phyloP scores from a whole-genome alignment of 2,113 vertebrate species.

The Zootoca vivipara region DNA sequence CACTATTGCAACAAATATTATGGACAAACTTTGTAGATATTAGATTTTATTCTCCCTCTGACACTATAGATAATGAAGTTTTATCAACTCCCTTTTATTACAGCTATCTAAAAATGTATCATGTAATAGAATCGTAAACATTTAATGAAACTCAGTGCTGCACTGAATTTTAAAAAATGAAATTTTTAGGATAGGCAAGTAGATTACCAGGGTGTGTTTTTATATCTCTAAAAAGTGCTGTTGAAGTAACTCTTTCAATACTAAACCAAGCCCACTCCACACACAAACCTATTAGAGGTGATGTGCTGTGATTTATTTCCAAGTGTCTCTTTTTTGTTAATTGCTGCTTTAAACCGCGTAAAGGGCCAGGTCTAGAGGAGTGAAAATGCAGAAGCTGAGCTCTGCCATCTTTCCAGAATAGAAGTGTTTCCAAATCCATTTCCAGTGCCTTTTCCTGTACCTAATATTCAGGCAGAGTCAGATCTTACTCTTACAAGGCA shows the following conservation, averaged over 20 bases:
- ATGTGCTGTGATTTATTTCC: too few species aligned
- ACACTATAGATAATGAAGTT: conserved; percentile 76
- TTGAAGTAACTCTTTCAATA: conserved; percentile 32
- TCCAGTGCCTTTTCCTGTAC: too few species aligned
- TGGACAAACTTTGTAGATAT: conserved; percentile 70
- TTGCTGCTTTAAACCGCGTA: too few species aligned
- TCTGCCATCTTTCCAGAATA: too few species aligned
- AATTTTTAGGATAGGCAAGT: conserved; percentile 52
- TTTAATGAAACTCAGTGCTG: conserved; percentile 75
- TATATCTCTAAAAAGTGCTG: conserved; percentile 51
- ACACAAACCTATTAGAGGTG: too few species aligned
- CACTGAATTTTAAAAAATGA: conserved; percentile 67
- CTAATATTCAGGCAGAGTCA: too few species aligned
- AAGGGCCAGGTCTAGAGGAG: too few species aligned
- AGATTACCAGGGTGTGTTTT: conserved; percentile 21
- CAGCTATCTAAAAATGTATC: conserved; percentile 73
- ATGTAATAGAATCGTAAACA: conserved; percentile 78
- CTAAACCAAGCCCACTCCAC: conserved; percentile 27
- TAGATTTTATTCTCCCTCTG: conserved; percentile 74
- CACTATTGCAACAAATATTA: conserved; percentile 68
- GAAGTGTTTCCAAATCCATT: too few species aligned
- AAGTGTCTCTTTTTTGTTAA: too few species aligned
- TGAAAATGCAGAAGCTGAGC: too few species aligned
- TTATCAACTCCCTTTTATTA: conserved; percentile 80
- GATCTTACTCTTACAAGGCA: too few species aligned